Evolutionary conservation across 2,797 vertebrate genomes (phyloP).

Genomic region (Phoebastria nigripes): DNA sequence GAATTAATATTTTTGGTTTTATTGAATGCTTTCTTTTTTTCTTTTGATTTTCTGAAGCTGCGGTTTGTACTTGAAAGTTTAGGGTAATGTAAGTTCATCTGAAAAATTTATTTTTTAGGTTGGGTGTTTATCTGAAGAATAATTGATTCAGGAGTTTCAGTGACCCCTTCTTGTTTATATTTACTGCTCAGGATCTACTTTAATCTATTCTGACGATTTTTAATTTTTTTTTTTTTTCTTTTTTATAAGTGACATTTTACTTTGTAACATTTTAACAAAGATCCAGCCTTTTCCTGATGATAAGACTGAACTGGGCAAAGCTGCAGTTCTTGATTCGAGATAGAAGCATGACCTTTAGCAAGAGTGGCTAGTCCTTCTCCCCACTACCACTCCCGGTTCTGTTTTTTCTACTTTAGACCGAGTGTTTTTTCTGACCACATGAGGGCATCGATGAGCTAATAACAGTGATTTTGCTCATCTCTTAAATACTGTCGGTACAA

Average conservation of each 20-base stretch:
- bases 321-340: neutral
- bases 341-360: neutral
- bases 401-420: neutral
- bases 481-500: neutral
- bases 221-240: neutral
- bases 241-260: neutral
- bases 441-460: constrained; percentile 62
- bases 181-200: neutral
- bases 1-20: neutral
- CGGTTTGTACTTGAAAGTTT: neutral
- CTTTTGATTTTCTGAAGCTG: neutral
- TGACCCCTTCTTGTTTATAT: neutral
- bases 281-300: neutral
- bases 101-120: neutral
- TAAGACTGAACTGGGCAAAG: neutral
- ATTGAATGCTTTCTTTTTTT: neutral
- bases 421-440: constrained; percentile 32
- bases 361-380: neutral
- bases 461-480: neutral
- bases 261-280: neutral
- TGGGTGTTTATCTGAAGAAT: neutral
- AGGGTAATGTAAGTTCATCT: neutral
- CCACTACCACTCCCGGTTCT: fast-evolving
- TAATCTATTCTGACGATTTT: neutral
- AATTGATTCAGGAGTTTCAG: neutral